Base-by-base conservation (phyloP, 35 echinoderm and acorn worm genomes). In the Chiridota heheva region DNA sequence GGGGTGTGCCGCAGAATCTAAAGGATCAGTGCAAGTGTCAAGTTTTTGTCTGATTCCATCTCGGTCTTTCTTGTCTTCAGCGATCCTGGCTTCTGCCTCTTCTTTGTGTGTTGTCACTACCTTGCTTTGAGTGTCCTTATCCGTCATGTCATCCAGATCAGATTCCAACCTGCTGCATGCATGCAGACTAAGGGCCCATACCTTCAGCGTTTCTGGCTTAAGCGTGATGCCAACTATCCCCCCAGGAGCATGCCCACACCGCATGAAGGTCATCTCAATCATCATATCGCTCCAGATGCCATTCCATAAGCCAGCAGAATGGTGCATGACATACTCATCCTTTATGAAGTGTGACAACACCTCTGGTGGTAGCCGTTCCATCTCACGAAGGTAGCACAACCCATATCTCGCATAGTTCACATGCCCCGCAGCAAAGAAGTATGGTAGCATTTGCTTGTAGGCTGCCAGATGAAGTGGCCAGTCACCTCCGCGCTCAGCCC, bases 361-460 rank as follows among this genome's bases (percentile, higher is more conserved):
- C 48, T 83, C 42, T 48, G 5, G 37, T 42, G 80, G 63, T 13
- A 83, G 36, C 35, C 25, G 29, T 37, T 83, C 80, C 63, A 70
- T 83, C 38, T 43, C 53, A 22, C 76, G 60, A 16, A 80, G 76
- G 32, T 80, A 80, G 38, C 33, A 48, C 7, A 80, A 5, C 6
- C 39, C 45, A 70, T 71, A 83, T 70, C 63, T 13, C 1, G 80
- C 80, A 70, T 83, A 83, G 33, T 83, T 83, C 2, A 83, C 28
- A 42, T 86, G 84, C 3, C 47, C 63, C 22, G 82, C 55, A 15
- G 70, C 82, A 85, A 85, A 85, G 70, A 74, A 85, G 70, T 85
- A 85, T 24, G 68, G 70, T 6, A 85, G 6, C 82, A 85, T 85
- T 29, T 44, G 47, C 26, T 43, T 37, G 10, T 75, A 55, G 57